Conservation (phyloP, 2,888 invertebrate genomes). For the Cantharis rustica region DNA sequence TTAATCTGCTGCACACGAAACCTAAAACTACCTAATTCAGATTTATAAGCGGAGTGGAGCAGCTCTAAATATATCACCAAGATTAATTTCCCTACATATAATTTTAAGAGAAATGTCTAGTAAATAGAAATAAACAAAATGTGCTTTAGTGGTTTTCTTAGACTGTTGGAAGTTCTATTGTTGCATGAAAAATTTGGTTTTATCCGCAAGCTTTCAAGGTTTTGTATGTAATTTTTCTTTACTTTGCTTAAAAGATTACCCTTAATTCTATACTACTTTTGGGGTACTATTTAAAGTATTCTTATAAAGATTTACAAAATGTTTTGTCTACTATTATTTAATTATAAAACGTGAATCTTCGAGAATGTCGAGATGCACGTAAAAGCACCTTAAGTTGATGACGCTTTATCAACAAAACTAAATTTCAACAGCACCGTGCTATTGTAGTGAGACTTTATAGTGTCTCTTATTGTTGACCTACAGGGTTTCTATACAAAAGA, state of each 20-base stretch:
- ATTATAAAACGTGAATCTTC: too few species aligned
- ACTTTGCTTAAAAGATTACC: background rate
- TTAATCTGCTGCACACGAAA: background rate
- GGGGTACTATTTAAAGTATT: background rate
- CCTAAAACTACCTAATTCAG: background rate
- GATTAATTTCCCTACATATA: background rate
- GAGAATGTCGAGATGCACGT: background rate
- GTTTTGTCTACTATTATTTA: background rate
- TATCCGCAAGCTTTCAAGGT: background rate
- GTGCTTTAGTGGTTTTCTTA: background rate
- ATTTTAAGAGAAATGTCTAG: background rate
- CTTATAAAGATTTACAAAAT: background rate
- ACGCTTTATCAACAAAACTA: background rate
- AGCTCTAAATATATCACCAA: background rate
- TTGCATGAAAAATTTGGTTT: background rate
- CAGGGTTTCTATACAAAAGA: background rate
- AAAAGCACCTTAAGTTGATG: background rate
- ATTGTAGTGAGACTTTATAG: background rate
- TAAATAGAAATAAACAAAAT: background rate
- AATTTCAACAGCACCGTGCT: background rate
- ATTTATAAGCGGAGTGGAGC: background rate
- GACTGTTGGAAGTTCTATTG: background rate
- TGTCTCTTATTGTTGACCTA: background rate
- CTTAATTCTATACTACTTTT: background rate
- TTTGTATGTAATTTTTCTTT: background rate